Evolutionary conservation across 1,140 invertebrate genomes (phyloP), one percentile per base, ranked within the genome.

Genomic region (Zaprionus vittiger): DNA sequence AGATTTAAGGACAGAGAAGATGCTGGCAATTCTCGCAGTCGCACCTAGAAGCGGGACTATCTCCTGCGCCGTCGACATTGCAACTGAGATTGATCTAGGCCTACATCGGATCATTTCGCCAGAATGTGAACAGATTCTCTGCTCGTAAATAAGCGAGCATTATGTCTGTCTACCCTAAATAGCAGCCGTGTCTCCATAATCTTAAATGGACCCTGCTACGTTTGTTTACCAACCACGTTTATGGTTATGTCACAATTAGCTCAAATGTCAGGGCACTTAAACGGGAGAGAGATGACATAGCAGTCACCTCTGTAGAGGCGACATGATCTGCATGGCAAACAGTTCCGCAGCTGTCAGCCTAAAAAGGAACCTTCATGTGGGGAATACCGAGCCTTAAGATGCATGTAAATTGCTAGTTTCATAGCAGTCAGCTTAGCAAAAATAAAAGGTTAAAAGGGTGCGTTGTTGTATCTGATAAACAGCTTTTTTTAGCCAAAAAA

Each of bases 21-120:
- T 24, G 28, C 66, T 73, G 1, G 5, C 38, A 17, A 11, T 7
- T 1, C 7, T 47, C 38, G 14, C 5, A 7, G n/a, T 15, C 15
- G 5, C 38, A 89, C 83, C 83, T 49, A 87, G 52, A 3, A 87
- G 81, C 37, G 83, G 84, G 12, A 83, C 84, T 22, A 67, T 65
- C 71, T 87, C 80, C 34, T 63, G 62, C 17, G 70, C 49, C 26
- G 26, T 47, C 60, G 75, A 56, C 83, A 86, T 87, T 52, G 44
- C 52, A 9, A 61, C 37, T 62, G 34, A 22, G 12, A 17, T 28
- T 55, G 54, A 56, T 56, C 54, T 28, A 15, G 15, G 15, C 20
- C 47, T 28, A 15, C 2, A 41, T 49, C 47, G 9, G 2, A n/a
- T 12, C 31, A 84, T 85, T 81, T 85, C 75, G 72, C 66, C 74